Evolutionary conservation across 2,113 vertebrate species (phyloP).

Genomic region (Bos indicus): DNA sequence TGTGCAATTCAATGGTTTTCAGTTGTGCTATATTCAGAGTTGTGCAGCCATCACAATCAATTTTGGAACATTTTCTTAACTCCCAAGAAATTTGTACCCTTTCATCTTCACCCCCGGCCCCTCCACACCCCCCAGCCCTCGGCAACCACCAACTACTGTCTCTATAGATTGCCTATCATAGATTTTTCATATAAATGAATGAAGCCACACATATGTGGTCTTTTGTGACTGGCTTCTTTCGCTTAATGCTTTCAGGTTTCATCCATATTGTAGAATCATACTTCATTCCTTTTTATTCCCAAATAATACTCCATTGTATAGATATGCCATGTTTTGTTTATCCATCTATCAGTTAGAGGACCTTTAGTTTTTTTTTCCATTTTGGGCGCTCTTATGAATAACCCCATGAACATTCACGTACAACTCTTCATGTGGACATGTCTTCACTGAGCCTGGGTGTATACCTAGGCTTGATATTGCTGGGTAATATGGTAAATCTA

Average conservation of each 20-base stretch:
- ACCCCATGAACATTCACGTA: not conserved
- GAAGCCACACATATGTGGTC: not conserved
- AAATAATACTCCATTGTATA: not conserved
- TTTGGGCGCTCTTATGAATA: not conserved
- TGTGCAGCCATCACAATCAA: not conserved
- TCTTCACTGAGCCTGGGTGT: not conserved
- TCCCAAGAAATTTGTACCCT: not conserved
- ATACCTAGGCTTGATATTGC: not conserved
- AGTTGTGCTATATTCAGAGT: not conserved
- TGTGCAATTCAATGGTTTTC: not conserved
- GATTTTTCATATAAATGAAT: not conserved
- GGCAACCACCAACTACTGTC: not conserved
- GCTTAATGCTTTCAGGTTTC: not conserved
- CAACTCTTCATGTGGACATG: not conserved
- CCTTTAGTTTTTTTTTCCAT: not conserved
- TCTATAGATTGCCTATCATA: not conserved
- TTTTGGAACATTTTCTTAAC: not conserved
- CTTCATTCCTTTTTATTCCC: not conserved
- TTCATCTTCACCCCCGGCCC: not conserved
- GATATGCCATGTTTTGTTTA: not conserved
- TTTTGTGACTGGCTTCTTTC: not conserved
- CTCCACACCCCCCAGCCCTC: not conserved
- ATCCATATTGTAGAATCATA: not conserved
- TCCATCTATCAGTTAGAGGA: not conserved
- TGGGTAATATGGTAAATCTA: not conserved